Conservation (phyloP, 2,888 invertebrate genomes). For the Calephelis perditalis region DNA sequence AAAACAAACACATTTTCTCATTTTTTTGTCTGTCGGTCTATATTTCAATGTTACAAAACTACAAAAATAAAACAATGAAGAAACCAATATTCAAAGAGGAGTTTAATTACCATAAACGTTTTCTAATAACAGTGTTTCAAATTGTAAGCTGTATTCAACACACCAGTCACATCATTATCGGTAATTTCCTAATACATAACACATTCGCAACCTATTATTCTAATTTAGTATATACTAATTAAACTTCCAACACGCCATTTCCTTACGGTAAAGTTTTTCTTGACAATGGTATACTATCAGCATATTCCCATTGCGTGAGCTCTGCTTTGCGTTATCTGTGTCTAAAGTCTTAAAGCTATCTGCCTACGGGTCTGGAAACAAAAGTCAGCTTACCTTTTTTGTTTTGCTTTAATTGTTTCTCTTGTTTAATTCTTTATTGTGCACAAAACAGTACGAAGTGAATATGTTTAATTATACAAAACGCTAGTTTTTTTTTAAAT, state of each 20-base stretch:
- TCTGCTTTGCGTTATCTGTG: conserved; percentile 10
- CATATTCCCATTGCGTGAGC: conserved; percentile 18
- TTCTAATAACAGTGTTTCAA: background rate
- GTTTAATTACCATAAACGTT: background rate
- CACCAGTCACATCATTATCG: background rate
- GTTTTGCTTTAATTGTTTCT: background rate
- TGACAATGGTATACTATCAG: conserved; percentile 16
- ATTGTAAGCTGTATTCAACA: background rate
- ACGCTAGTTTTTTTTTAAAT: too few species aligned
- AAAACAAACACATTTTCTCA: too few species aligned
- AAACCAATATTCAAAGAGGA: background rate
- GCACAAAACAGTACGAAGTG: too few species aligned
- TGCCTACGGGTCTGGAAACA: conserved; percentile 86
- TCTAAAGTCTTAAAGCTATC: background rate
- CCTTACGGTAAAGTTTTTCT: conserved; percentile 22
- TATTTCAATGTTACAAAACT: too few species aligned
- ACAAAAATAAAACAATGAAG: too few species aligned
- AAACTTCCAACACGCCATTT: conserved; percentile 23
- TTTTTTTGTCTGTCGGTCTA: too few species aligned
- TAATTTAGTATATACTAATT: conserved; percentile 19
- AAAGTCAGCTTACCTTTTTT: conserved; percentile 87
- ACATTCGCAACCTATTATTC: conserved; percentile 11
- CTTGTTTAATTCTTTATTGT: too few species aligned
- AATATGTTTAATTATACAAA: too few species aligned
- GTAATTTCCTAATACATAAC: conserved; percentile 3